Percentiles rank a stretch among this genome's conserved stretches.
phyloP scores from a whole-genome alignment of 2,113 vertebrate species.

The Lethenteron camtschaticum region DNA sequence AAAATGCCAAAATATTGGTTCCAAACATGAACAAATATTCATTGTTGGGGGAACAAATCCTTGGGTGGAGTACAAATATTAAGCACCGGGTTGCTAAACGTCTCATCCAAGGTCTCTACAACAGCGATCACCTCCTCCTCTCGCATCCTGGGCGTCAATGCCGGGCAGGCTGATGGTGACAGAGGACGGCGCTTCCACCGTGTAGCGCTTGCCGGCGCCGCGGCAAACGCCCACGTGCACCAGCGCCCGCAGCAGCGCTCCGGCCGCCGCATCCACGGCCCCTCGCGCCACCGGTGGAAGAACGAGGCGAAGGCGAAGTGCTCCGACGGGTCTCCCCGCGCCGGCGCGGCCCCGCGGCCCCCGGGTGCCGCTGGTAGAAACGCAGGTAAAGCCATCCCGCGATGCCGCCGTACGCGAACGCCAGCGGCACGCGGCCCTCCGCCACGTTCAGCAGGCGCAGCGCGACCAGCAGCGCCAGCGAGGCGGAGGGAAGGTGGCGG shows the following conservation, averaged over 20 bases:
- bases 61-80: too few relatives aligned
- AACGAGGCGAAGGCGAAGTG: slow-evolving; percentile 94
- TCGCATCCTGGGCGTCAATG: slow-evolving; percentile 91
- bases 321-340: slow-evolving; percentile 91
- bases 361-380: slow-evolving; percentile 72
- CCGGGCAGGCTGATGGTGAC: slow-evolving; percentile 94
- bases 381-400: slow-evolving; percentile 88
- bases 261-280: slow-evolving; percentile 50
- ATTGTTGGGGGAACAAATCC: too few relatives aligned
- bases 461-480: slow-evolving; percentile 38
- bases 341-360: slow-evolving; percentile 26
- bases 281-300: slow-evolving; percentile 76
- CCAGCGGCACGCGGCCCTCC: slow-evolving; percentile 35
- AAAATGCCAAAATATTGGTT: too few relatives aligned
- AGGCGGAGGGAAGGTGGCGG: slow-evolving; percentile 58
- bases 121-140: slow-evolving; percentile 42
- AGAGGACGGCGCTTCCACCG: slow-evolving; percentile 79
- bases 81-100: too few relatives aligned
- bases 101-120: neutral
- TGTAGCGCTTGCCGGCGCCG: slow-evolving; percentile 86
- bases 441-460: slow-evolving; percentile 39
- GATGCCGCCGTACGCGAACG: slow-evolving; percentile 58
- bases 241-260: slow-evolving; percentile 48
- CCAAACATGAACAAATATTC: too few relatives aligned
- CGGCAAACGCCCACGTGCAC: slow-evolving; percentile 74